These are phyloP conservation scores for Chaenocephalus aceratus DNA, from an alignment of 2,113 vertebrate genomes.

Conservation along the genomic window DNA sequence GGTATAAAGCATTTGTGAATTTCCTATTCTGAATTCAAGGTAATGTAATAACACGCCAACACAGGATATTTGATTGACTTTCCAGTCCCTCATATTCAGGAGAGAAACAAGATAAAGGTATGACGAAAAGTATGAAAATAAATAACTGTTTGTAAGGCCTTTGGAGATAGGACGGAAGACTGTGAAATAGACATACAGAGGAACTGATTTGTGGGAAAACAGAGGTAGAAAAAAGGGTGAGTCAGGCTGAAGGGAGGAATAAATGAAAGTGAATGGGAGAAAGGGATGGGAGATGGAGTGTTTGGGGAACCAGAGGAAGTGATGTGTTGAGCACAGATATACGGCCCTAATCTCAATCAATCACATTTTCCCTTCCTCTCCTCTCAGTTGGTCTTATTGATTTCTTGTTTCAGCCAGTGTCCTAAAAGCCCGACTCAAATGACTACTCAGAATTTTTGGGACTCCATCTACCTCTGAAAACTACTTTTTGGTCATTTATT, in stretches of 20 bases:
- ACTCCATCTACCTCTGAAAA: slow-evolving; percentile 40
- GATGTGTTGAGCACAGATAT: slow-evolving; percentile 68
- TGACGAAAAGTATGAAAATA: neutral
- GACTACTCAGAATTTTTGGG: slow-evolving; percentile 58
- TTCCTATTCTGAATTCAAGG: slow-evolving; percentile 24
- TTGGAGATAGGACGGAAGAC: slow-evolving; percentile 41
- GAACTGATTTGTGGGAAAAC: slow-evolving; percentile 8
- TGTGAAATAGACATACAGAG: neutral
- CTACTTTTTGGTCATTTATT: slow-evolving; percentile 40
- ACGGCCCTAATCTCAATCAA: slow-evolving; percentile 75
- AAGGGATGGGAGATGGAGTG: slow-evolving; percentile 15
- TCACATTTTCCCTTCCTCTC: slow-evolving; percentile 71
- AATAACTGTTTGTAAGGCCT: slow-evolving; percentile 38
- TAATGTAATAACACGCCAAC: slow-evolving; percentile 23
- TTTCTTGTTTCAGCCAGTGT: slow-evolving; percentile 71
- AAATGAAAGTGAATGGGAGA: slow-evolving; percentile 31
- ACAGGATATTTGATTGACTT: slow-evolving; percentile 43
- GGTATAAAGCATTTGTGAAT: neutral
- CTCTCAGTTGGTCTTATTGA: slow-evolving; percentile 76
- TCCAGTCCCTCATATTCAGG: slow-evolving; percentile 4
- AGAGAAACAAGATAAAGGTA: neutral
- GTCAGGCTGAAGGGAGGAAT: slow-evolving; percentile 6
- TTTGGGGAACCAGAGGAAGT: slow-evolving; percentile 51
- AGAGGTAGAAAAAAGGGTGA: neutral
- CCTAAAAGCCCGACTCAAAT: slow-evolving; percentile 70